Evolutionary conservation across 1,140 invertebrate species (phyloP).

Genomic region (Zaprionus ghesquierei): DNA sequence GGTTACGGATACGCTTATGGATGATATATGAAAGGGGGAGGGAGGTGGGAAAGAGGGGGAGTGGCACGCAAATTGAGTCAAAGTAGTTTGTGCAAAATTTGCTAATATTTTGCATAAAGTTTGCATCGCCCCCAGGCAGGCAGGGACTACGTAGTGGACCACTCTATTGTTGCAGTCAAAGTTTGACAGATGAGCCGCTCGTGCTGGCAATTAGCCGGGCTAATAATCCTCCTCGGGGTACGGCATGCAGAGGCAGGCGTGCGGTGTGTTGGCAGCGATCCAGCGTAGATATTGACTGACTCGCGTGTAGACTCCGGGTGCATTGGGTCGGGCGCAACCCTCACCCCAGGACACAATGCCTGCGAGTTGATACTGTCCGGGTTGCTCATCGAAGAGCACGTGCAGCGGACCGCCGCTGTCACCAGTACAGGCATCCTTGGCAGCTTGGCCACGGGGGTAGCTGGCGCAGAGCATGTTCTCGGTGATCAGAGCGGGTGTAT

Average conservation of each 20-base stretch:
- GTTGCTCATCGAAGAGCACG: conserved; percentile 60
- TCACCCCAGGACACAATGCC: conserved; percentile 88
- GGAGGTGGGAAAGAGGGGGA: neutral
- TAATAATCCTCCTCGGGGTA: conserved; percentile 48
- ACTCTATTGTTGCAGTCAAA: conserved; percentile 24
- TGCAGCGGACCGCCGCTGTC: conserved; percentile 88
- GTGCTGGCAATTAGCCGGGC: conserved; percentile 16
- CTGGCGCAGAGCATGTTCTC: conserved; percentile 84
- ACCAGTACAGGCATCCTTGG: conserved; percentile 85
- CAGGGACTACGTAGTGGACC: neutral
- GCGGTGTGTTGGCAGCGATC: conserved; percentile 86
- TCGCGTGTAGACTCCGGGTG: conserved; percentile 89
- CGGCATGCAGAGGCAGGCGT: conserved; percentile 83
- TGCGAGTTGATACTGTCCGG: conserved; percentile 70
- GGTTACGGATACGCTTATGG: conserved; percentile 42
- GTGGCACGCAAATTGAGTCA: conserved; percentile 36
- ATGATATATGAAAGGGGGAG: conserved; percentile 12
- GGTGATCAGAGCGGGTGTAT: conserved; percentile 54
- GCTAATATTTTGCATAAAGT: conserved; percentile 43
- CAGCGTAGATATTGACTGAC: conserved; percentile 87
- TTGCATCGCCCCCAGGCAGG: conserved; percentile 1
- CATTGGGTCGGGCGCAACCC: conserved; percentile 86
- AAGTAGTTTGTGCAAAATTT: conserved; percentile 66
- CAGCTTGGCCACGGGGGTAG: conserved; percentile 68
- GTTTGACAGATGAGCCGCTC: conserved; percentile 26